These are phyloP conservation scores for Pyrrhia umbra DNA, from an alignment of 2,888 invertebrate species.

Conservation along the genomic window DNA sequence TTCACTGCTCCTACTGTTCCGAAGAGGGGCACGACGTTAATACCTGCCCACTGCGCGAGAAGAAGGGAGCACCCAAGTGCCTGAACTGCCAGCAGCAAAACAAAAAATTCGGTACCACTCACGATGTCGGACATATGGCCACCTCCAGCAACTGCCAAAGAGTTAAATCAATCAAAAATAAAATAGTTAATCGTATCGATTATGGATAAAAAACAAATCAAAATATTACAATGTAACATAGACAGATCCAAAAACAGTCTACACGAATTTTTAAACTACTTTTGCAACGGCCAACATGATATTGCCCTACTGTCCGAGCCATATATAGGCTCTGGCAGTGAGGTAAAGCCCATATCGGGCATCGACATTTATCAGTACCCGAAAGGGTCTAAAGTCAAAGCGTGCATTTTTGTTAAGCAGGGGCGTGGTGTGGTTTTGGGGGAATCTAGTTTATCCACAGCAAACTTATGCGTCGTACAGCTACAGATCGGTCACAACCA, in stretches of 20 bases:
- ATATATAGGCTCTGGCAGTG: background rate
- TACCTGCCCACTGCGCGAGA: background rate
- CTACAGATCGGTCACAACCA: too few species aligned
- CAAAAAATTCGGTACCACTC: too few species aligned
- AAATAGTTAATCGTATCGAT: background rate
- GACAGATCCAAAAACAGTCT: conserved; percentile 1
- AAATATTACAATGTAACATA: background rate
- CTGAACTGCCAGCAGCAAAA: background rate
- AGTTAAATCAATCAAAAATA: background rate
- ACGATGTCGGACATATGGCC: background rate
- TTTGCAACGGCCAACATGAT: background rate
- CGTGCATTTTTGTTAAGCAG: too few species aligned
- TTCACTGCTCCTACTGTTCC: too few species aligned
- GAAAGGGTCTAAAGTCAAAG: background rate
- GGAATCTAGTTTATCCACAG: too few species aligned
- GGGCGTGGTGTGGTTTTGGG: too few species aligned
- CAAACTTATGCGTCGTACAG: too few species aligned
- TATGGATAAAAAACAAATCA: background rate
- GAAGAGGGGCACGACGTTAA: background rate
- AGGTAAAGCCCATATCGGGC: background rate
- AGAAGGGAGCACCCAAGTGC: background rate
- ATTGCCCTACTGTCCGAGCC: background rate
- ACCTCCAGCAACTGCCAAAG: background rate
- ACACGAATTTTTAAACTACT: too few species aligned
- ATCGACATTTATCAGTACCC: background rate